Conservation (phyloP, 2,888 invertebrate genomes). For the Drosophila demipolita region DNA sequence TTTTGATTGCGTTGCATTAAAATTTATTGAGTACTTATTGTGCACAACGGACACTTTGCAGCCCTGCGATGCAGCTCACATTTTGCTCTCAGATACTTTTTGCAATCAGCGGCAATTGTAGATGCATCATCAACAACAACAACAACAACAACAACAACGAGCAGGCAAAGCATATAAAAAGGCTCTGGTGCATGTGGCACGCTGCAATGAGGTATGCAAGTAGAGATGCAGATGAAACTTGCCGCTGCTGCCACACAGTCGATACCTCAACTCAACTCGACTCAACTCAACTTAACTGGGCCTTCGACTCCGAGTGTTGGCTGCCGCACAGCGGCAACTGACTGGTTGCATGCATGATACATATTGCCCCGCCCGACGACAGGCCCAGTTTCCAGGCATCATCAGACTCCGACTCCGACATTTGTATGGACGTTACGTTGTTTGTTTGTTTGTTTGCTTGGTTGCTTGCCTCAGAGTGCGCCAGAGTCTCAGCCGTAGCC, state of each 20-base stretch:
- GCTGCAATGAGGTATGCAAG: slow-evolving; percentile 43
- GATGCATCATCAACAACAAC: slow-evolving; percentile 15
- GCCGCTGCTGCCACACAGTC: slow-evolving; percentile 31
- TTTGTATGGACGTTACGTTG: slow-evolving; percentile 61
- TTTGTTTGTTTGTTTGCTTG: slow-evolving; percentile 56
- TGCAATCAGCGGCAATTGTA: slow-evolving; percentile 74
- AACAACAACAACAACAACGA: slow-evolving; percentile 16
- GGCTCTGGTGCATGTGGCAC: slow-evolving; percentile 42
- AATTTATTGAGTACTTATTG: background rate
- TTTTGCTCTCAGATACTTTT: slow-evolving; percentile 65
- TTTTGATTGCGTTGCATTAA: slow-evolving; percentile 4
- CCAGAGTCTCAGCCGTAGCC: slow-evolving; percentile 5
- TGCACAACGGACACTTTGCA: slow-evolving; percentile 17
- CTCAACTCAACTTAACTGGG: slow-evolving; percentile 11
- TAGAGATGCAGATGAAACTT: slow-evolving; percentile 27
- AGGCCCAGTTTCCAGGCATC: slow-evolving; percentile 41
- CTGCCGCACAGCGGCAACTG: slow-evolving; percentile 41
- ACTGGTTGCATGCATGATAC: slow-evolving; percentile 58
- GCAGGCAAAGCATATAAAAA: slow-evolving; percentile 39
- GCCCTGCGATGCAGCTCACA: slow-evolving; percentile 48
- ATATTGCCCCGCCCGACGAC: slow-evolving; percentile 38
- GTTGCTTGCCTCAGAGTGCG: slow-evolving; percentile 24
- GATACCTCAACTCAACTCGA: slow-evolving; percentile 39
- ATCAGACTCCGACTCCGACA: slow-evolving; percentile 24
- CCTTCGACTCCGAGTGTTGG: slow-evolving; percentile 13